Conservation (phyloP, 1,140 invertebrate genomes). For the Plutomurus gul region DNA sequence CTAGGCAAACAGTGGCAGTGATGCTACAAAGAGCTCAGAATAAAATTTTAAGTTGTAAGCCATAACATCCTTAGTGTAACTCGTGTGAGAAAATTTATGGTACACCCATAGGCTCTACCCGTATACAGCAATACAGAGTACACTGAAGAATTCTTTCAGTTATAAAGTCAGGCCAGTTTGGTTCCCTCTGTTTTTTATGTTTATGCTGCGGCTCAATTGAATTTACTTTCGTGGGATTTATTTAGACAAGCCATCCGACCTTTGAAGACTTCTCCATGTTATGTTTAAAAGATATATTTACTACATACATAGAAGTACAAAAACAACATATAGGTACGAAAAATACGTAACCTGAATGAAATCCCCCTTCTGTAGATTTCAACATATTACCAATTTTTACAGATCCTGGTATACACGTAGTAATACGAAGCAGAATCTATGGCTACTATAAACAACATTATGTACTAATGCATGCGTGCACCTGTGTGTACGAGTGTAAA, state of each 20-base stretch:
- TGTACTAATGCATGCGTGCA: too few relatives aligned
- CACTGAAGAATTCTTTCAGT: background rate
- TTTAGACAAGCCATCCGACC: slow-evolving; percentile 12
- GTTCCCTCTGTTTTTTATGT: background rate
- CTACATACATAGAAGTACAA: too few relatives aligned
- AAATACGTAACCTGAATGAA: too few relatives aligned
- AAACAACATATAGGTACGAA: too few relatives aligned
- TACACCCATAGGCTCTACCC: background rate
- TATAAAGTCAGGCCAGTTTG: background rate
- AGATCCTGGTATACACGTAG: too few relatives aligned
- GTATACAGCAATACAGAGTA: background rate
- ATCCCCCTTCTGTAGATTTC: too few relatives aligned
- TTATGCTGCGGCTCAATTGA: slow-evolving; percentile 23
- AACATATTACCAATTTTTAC: too few relatives aligned
- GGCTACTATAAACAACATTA: too few relatives aligned
- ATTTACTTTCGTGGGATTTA: slow-evolving; percentile 6
- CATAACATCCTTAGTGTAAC: background rate
- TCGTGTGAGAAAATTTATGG: background rate
- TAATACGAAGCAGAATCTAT: too few relatives aligned
- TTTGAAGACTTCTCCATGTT: background rate
- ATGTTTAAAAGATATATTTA: background rate
- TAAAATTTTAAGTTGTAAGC: slow-evolving; percentile 4
- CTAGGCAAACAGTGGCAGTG: background rate
- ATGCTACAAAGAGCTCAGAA: background rate
- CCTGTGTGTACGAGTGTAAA: too few relatives aligned